Conservation (phyloP, 1,140 invertebrate species). For the Gonatopus flavifemur region DNA sequence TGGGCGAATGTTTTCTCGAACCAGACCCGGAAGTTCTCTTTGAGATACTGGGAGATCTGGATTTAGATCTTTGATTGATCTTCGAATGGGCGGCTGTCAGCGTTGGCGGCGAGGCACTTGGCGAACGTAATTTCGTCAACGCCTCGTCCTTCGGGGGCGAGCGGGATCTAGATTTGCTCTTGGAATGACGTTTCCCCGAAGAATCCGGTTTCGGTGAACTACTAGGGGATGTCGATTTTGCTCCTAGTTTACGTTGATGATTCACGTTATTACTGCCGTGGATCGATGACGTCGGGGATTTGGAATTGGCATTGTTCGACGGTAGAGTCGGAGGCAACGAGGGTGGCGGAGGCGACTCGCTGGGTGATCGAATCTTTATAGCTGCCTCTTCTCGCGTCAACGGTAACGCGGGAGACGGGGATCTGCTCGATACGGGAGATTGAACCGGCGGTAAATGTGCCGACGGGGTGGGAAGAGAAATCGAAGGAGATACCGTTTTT, state of each 20-base stretch:
- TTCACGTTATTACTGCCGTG: background rate
- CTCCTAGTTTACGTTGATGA: conserved; percentile 14
- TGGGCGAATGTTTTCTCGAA: conserved; percentile 23
- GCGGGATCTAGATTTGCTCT: conserved; percentile 16
- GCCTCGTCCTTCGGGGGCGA: conserved; percentile 26
- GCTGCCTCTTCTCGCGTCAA: conserved; percentile 42
- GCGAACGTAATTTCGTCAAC: conserved; percentile 23
- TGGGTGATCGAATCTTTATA: conserved; percentile 42
- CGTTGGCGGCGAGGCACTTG: conserved; percentile 30
- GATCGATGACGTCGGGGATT: background rate
- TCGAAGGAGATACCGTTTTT: too few species aligned
- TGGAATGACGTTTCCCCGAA: conserved; percentile 10
- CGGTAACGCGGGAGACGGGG: conserved; percentile 43
- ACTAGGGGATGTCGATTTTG: conserved; percentile 6
- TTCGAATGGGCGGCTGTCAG: conserved; percentile 8
- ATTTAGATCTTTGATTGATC: conserved; percentile 8
- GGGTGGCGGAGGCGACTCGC: conserved; percentile 34
- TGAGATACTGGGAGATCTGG: conserved; percentile 12
- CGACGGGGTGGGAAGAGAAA: too few species aligned
- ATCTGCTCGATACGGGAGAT: conserved; percentile 40
- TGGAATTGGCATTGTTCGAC: conserved; percentile 11
- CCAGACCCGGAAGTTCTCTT: conserved; percentile 15
- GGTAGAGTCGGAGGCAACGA: conserved; percentile 3
- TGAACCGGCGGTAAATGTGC: conserved; percentile 27
- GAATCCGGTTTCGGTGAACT: conserved; percentile 18